Evolutionary conservation across 2,888 invertebrate genomes (phyloP).

Genomic region (Anthrax anthrax): DNA sequence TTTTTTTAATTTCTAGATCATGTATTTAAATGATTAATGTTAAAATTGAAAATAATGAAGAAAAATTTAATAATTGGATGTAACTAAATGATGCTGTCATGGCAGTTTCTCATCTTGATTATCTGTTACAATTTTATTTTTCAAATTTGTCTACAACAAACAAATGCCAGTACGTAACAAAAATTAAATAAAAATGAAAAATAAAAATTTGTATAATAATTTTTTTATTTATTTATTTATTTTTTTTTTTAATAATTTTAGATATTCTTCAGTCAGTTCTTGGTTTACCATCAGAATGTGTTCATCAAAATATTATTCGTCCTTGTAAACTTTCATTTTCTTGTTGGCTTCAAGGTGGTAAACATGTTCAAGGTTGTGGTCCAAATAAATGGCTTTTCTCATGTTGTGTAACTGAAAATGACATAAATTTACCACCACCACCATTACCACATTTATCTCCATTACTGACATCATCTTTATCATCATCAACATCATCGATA

Average conservation of each 20-base stretch:
- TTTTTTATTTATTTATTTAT: background rate
- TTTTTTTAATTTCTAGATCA: too few species aligned
- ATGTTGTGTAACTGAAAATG: constrained; percentile 44
- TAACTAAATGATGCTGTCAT: constrained; percentile 17
- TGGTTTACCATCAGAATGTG: constrained; percentile 31
- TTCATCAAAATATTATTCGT: constrained; percentile 41
- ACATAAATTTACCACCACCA: constrained; percentile 7
- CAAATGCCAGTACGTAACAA: constrained; percentile 1
- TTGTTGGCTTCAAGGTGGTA: constrained; percentile 63
- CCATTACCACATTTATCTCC: background rate
- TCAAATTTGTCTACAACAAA: background rate
- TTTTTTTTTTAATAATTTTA: constrained; percentile 9
- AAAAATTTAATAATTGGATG: background rate
- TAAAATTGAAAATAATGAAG: constrained; percentile 6
- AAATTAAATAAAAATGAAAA: background rate
- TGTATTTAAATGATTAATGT: background rate
- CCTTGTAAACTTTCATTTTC: constrained; percentile 56
- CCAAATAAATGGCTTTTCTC: constrained; percentile 55
- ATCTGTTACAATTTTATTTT: constrained; percentile 2
- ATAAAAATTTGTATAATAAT: background rate
- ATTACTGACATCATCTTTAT: background rate
- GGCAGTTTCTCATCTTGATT: constrained; percentile 13
- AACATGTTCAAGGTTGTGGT: constrained; percentile 50
- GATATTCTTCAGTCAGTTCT: constrained; percentile 29
- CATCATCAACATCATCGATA: background rate